phyloP scores from a whole-genome alignment of 2,113 vertebrate genomes.

The Scalopus aquaticus region DNA sequence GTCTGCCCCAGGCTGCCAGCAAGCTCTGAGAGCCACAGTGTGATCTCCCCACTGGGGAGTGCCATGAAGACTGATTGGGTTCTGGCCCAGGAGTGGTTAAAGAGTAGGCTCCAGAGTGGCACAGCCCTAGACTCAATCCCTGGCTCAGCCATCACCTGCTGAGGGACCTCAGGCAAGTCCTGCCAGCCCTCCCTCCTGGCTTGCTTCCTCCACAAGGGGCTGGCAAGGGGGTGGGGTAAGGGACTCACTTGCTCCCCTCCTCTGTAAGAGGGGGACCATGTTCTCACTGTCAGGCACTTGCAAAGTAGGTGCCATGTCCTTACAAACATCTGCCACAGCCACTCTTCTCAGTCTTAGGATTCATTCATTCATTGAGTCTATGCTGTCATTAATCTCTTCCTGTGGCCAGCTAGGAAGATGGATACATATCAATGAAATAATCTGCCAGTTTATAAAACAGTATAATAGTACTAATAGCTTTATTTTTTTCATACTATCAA shows the following conservation, averaged over 20 bases:
- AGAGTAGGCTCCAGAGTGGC: not conserved
- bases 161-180: not conserved
- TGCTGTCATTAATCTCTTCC: constrained; percentile 30
- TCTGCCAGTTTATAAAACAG: not conserved
- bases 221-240: not conserved
- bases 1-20: not conserved
- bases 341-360: not conserved
- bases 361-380: not conserved
- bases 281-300: not conserved
- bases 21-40: not conserved
- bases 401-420: not conserved
- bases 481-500: not conserved
- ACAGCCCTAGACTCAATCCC: not conserved
- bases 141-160: not conserved
- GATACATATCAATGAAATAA: not conserved
- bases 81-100: not conserved
- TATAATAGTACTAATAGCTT: not conserved
- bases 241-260: not conserved
- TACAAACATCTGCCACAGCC: no score
- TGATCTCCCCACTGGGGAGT: not conserved
- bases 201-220: not conserved
- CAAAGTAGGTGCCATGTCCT: not conserved
- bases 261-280: not conserved
- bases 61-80: not conserved
- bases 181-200: not conserved